phyloP scores from a whole-genome alignment of 2,113 vertebrate genomes.

The Electrona antarctica region DNA sequence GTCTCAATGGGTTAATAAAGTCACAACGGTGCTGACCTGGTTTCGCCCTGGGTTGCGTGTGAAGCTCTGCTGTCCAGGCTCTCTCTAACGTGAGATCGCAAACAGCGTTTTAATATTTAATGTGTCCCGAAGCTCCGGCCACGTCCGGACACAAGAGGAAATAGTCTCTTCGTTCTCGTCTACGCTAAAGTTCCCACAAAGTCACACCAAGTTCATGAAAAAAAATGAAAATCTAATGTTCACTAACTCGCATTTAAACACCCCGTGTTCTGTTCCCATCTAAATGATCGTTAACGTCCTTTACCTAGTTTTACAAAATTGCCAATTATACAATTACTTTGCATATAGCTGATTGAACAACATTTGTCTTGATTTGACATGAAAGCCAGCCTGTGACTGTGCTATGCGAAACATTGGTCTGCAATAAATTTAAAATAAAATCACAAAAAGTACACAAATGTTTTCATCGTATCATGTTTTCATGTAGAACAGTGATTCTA shows the following conservation, averaged over 20 bases:
- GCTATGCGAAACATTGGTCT: constrained; percentile 7
- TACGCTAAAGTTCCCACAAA: constrained; percentile 48
- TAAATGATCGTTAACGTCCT: background rate
- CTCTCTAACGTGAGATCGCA: constrained; percentile 68
- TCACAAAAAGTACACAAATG: constrained; percentile 1
- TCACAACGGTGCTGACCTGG: constrained; percentile 70
- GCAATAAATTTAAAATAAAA: constrained; percentile 15
- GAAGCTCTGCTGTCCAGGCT: constrained; percentile 69
- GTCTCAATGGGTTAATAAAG: no score
- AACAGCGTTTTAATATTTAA: constrained; percentile 76
- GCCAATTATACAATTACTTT: background rate
- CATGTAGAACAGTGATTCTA: constrained; percentile 5
- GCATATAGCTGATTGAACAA: background rate
- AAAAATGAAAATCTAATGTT: background rate
- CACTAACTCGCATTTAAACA: background rate
- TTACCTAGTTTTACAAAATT: background rate
- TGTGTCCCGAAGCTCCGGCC: constrained; percentile 57
- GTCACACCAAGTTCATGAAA: constrained; percentile 58
- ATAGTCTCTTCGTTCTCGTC: constrained; percentile 48
- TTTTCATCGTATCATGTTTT: constrained; percentile 9
- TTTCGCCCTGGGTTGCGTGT: constrained; percentile 76
- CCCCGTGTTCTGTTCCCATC: background rate
- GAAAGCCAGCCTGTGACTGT: constrained; percentile 1
- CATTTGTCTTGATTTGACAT: background rate
- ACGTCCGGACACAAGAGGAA: constrained; percentile 62